phyloP scores from a whole-genome alignment of 2,888 invertebrate genomes.

The Piscicola geometra region DNA sequence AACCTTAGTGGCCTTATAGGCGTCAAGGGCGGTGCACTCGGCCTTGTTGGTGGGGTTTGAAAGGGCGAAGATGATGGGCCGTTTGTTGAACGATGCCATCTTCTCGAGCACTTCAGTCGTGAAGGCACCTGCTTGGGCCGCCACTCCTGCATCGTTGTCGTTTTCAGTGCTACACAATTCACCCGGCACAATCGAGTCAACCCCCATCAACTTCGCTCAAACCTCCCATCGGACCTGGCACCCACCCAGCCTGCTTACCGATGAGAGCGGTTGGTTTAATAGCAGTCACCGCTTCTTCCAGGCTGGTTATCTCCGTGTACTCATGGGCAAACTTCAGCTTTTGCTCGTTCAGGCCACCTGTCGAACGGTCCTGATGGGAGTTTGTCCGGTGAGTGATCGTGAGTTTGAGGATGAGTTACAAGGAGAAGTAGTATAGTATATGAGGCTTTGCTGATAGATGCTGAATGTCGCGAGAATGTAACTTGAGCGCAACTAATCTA shows the following conservation, averaged over 20 bases:
- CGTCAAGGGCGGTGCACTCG: slow-evolving; percentile 94
- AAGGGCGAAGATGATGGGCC: slow-evolving; percentile 90
- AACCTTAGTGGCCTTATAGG: slow-evolving; percentile 80
- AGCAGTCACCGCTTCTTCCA: slow-evolving; percentile 73
- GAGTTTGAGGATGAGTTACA: no score
- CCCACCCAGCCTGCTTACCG: slow-evolving; percentile 61
- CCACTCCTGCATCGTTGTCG: no score
- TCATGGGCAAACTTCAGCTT: slow-evolving; percentile 71
- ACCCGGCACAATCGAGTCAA: no score
- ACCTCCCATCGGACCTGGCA: no score
- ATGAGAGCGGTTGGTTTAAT: slow-evolving; percentile 85
- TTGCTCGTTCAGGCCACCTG: slow-evolving; percentile 67
- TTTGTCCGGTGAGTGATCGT: no score
- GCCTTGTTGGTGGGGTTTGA: slow-evolving; percentile 98
- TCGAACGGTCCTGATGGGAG: slow-evolving; percentile 65
- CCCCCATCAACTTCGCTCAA: no score
- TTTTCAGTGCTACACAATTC: no score
- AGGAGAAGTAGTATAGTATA: no score
- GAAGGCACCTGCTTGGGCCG: slow-evolving; percentile 87
- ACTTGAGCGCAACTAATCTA: no score
- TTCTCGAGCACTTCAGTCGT: slow-evolving; percentile 75
- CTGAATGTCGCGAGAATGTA: no score
- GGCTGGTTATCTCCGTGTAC: slow-evolving; percentile 65
- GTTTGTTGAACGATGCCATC: slow-evolving; percentile 77
- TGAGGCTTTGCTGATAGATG: no score